Evolutionary conservation across 2,113 vertebrate genomes (phyloP), one percentile per base, ranked within the genome.

Genomic region (Eptesicus fuscus): DNA sequence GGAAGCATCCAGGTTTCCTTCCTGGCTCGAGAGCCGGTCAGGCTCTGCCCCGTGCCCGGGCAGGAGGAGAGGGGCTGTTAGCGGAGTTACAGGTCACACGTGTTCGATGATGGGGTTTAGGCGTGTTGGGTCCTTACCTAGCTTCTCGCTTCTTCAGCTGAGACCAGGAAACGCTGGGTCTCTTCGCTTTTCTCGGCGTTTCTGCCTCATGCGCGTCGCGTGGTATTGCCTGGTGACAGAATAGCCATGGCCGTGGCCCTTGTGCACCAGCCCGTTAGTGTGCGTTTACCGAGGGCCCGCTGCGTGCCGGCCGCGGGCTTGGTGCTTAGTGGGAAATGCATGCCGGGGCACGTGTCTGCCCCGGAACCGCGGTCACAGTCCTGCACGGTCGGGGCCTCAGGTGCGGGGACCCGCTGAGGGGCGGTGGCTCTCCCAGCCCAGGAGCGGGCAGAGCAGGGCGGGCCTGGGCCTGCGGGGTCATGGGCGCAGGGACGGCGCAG

Each of bases 201-300:
- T 10, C 59, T 3, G 4, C 40, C 20, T 7, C 12, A 16, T 0
- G 30, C 9, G 2, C 1, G 4, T 0, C 0, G 1, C 4, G 69
- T 61, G 1, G 53, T 40, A 44, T 4, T 25, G 1, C 3, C 17
- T 20, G 61, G 32, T 23, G 86, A 35, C n/a, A 7, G 16, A 11
- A 42, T 7, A 2, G 0, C 35, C 51, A 0, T 11, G 10, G 2
- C 8, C 0, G 0, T 0, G 0, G 8, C 32, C 42, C 59, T 70
- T 2, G 1, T n/a, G 25, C 44, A 4, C 37, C 40, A 9, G 13
- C 13, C 61, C 0, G 0, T 20, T 6, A 3, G 40, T n/a, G 0
- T 2, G 6, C 25, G 3, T 20, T 42, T 13, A 4, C 53, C 6
- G 7, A 7, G 35, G 10, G 17, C 5, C 44, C 3, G 0, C 37